These are phyloP conservation scores for Mechanitis mazaeus DNA, from an alignment of 2,888 invertebrate genomes.

Conservation along the genomic window DNA sequence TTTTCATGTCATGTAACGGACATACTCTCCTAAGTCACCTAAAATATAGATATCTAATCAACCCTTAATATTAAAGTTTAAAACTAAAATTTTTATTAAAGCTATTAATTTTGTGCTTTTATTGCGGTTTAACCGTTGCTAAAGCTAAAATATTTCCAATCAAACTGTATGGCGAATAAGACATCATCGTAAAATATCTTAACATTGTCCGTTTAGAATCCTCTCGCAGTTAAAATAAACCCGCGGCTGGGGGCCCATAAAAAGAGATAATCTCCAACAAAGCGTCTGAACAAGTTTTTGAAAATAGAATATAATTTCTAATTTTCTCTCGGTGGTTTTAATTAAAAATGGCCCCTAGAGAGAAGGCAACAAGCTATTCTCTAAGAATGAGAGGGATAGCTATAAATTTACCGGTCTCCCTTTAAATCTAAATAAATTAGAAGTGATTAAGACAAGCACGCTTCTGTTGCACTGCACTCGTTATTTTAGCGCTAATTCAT, in stretches of 20 bases:
- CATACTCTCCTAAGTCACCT: not conserved
- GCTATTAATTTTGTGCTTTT: constrained; percentile 17
- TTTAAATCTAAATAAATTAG: constrained; percentile 75
- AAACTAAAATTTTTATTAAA: constrained; percentile 16
- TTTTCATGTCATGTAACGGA: not conserved
- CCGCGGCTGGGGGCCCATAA: constrained; percentile 72
- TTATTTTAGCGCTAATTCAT: constrained; percentile 53
- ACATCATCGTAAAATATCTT: constrained; percentile 59
- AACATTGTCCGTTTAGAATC: constrained; percentile 68
- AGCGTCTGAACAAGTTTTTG: constrained; percentile 75
- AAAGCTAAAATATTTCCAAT: constrained; percentile 51
- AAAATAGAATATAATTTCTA: constrained; percentile 78
- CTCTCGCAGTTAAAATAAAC: constrained; percentile 68
- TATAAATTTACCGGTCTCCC: constrained; percentile 67
- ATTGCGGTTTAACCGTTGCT: constrained; percentile 23
- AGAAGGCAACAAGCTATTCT: constrained; percentile 49
- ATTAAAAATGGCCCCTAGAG: constrained; percentile 76
- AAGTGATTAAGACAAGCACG: constrained; percentile 75
- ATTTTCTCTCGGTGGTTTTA: constrained; percentile 76
- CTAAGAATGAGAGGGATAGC: constrained; percentile 61
- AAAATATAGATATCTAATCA: too few species aligned
- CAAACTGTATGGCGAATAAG: constrained; percentile 56
- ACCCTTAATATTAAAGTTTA: constrained; percentile 12
- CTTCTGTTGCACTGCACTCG: constrained; percentile 63
- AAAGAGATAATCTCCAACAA: constrained; percentile 74